Percentiles rank a stretch among this genome's conserved stretches.
These are phyloP conservation scores for Cynaeus angustus DNA, from an alignment of 2,888 invertebrate species.

Conservation along the genomic window DNA sequence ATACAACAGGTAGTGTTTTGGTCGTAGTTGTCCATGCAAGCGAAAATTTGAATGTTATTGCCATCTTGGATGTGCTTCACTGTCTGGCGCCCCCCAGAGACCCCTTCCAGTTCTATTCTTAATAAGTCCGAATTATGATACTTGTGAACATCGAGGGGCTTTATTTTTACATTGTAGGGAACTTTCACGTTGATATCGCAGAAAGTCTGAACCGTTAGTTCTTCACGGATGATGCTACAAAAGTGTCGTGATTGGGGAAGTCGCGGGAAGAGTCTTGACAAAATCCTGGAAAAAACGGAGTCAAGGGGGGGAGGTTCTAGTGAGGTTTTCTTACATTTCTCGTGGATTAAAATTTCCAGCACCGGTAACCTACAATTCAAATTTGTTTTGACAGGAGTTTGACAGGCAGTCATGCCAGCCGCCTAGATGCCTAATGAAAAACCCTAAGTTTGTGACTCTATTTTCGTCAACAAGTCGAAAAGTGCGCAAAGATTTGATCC, in stretches of 20 bases:
- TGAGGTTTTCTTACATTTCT: constrained; percentile 17
- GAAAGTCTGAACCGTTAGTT: constrained; percentile 56
- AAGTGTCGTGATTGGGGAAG: not conserved
- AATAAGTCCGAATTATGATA: constrained; percentile 64
- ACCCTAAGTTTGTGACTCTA: too few relatives aligned
- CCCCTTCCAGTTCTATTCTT: constrained; percentile 55
- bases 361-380: constrained; percentile 18
- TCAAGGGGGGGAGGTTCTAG: not conserved
- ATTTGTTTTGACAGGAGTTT: constrained; percentile 8
- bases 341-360: too few relatives aligned
- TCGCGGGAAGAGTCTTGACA: not conserved
- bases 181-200: constrained; percentile 63
- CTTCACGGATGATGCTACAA: not conserved
- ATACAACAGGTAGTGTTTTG: constrained; percentile 58
- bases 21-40: constrained; percentile 44
- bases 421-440: not conserved
- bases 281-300: not conserved
- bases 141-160: constrained; percentile 65
- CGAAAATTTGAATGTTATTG: constrained; percentile 57
- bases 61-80: constrained; percentile 47
- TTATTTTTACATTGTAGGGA: constrained; percentile 62
- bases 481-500: too few relatives aligned
- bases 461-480: too few relatives aligned
- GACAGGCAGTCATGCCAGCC: not conserved
- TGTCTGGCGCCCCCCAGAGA: not conserved